Evolutionary conservation across 2,888 invertebrate genomes (phyloP).

Genomic region (Dione juno): DNA sequence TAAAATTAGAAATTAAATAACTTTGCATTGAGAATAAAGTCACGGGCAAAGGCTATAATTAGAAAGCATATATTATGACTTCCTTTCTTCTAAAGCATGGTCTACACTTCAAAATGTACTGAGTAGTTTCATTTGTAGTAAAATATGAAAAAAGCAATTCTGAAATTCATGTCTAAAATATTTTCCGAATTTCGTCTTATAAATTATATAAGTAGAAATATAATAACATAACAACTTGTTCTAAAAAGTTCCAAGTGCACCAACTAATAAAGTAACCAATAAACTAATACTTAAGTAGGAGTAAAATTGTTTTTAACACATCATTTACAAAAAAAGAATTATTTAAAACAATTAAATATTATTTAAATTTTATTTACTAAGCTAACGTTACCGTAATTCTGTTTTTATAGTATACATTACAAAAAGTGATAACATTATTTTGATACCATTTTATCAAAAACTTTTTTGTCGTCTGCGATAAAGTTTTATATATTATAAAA

Average conservation of each 20-base stretch:
- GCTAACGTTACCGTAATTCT: constrained; percentile 14
- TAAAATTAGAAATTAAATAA: constrained; percentile 30
- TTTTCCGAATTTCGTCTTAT: no score
- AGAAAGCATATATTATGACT: constrained; percentile 26
- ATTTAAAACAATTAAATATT: not conserved
- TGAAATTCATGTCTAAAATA: no score
- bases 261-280: no score
- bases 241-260: no score
- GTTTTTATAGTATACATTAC: constrained; percentile 12
- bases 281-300: no score
- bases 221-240: no score
- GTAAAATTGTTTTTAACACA: not conserved
- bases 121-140: not conserved
- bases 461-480: constrained; percentile 20
- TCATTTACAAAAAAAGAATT: not conserved
- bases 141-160: not conserved
- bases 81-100: constrained; percentile 23
- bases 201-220: no score
- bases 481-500: constrained; percentile 27
- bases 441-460: constrained; percentile 23
- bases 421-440: constrained; percentile 26
- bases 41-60: constrained; percentile 30
- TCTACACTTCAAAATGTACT: constrained; percentile 17
- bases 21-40: constrained; percentile 30
- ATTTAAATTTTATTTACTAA: constrained; percentile 13